Base-by-base conservation (phyloP, 1,140 invertebrate genomes). In the Atta colombica region DNA sequence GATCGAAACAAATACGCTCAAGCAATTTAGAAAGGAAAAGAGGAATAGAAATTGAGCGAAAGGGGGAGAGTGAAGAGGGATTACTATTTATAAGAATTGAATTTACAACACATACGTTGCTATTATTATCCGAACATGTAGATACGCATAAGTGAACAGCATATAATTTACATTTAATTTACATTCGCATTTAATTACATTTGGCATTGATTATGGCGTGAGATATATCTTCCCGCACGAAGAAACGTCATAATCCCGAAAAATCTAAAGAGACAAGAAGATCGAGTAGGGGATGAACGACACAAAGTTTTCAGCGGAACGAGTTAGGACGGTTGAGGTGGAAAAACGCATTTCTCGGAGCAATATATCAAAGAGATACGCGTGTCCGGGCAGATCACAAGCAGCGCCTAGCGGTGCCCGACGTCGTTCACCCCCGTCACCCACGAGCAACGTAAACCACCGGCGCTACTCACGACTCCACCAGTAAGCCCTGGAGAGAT, bases 321-420 rank as follows among this genome's bases (percentile, higher is more conserved):
- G 69, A 35, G 51, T 31, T 25, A 61, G 45, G 21, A 31, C 16
- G 28, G 72, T 45, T 21, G 66, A n/a, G 55, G 45, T 72, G 25
- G 65, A 81, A 89, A 88, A 89, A 89, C 75, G 88, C 80, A 89
- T 80, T 86, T 77, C 89, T 82, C 72, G 49, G 21, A 28, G 88
- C 75, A 84, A 90, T 91, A 91, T 92, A 91, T 91, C 91, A 92
- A 91, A 92, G 87, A 92, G 90, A 92, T 91, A 92, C 77, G 80
- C 89, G 85, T 84, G 90, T 90, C 86, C 86, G 63, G 86, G 31
- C 87, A 71, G 88, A 89, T 91, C 90, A 88, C 88, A 85, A 88
- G 45, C 85, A 16, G 53, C 61, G 88, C 51, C 25, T 28, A 51
- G 55, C 65, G 72, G 28, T 35, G 60, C 39, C 39, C 87, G 53